phyloP scores from a whole-genome alignment of 2,888 invertebrate species.

The Erannis defoliaria region DNA sequence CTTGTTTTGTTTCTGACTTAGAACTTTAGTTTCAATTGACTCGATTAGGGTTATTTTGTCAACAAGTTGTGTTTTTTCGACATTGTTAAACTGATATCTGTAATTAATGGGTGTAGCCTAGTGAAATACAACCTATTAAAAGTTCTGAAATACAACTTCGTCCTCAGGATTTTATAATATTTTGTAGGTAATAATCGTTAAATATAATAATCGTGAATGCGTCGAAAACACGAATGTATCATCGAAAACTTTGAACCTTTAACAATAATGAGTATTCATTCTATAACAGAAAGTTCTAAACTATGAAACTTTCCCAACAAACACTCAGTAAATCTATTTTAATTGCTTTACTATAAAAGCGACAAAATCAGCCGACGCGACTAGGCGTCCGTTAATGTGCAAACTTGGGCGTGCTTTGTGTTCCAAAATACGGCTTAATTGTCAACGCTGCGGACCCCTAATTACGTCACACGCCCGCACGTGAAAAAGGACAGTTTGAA shows the following conservation, averaged over 20 bases:
- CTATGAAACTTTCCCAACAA: constrained; percentile 17
- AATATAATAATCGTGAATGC: neutral
- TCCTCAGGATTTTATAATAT: no score
- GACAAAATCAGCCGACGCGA: constrained; percentile 38
- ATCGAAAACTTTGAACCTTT: neutral
- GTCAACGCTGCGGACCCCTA: constrained; percentile 58
- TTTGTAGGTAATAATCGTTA: neutral
- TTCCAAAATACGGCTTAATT: constrained; percentile 73
- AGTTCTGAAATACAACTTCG: no score
- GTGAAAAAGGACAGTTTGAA: constrained; percentile 54
- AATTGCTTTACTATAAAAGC: constrained; percentile 29
- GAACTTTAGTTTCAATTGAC: constrained; percentile 3
- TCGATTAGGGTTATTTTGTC: neutral
- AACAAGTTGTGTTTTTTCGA: neutral
- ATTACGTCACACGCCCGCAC: constrained; percentile 52
- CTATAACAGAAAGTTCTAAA: neutral
- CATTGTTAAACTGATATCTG: no score
- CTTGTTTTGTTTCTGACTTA: constrained; percentile 25
- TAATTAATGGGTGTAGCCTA: no score
- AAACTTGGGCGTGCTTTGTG: constrained; percentile 70
- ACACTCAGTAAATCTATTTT: constrained; percentile 23
- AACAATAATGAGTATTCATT: neutral
- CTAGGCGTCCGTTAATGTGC: constrained; percentile 61
- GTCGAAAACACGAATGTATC: neutral
- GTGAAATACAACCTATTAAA: no score